Conservation (phyloP, 2,113 vertebrate species). For the Salvelinus namaycush region DNA sequence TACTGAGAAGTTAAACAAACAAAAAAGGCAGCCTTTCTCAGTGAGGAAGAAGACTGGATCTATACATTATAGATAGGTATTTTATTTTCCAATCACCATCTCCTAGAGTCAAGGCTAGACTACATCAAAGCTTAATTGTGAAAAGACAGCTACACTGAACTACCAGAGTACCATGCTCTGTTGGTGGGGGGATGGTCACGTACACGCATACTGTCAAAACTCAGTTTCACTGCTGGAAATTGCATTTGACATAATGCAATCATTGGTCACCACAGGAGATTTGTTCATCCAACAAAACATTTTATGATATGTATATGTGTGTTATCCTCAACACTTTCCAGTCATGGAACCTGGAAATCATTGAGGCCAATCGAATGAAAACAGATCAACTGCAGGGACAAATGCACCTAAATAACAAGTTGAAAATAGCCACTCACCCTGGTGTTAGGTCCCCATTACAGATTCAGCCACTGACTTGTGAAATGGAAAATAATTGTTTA, state of each 20-base stretch:
- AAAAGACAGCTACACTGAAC: no score
- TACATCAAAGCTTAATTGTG: background rate
- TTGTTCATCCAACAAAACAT: no score
- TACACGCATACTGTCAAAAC: background rate
- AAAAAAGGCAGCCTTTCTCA: no score
- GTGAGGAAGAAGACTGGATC: no score
- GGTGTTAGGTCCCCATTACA: slow-evolving; percentile 9
- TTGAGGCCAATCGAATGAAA: no score
- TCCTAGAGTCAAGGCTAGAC: background rate
- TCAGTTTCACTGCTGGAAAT: no score
- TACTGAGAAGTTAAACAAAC: no score
- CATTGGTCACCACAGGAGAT: no score
- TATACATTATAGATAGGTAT: no score
- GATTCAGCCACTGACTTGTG: background rate
- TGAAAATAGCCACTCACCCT: background rate
- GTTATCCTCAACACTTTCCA: no score
- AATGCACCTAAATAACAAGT: background rate
- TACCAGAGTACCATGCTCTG: slow-evolving; percentile 2
- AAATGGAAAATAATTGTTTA: background rate
- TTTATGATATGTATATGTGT: background rate
- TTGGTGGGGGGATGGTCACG: slow-evolving; percentile 38
- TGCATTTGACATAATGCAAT: no score
- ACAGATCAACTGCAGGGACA: background rate
- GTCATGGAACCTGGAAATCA: no score
- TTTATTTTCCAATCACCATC: background rate